These are phyloP conservation scores for Prionailurus bengalensis DNA, from an alignment of 2,113 vertebrate species.

Conservation along the genomic window DNA sequence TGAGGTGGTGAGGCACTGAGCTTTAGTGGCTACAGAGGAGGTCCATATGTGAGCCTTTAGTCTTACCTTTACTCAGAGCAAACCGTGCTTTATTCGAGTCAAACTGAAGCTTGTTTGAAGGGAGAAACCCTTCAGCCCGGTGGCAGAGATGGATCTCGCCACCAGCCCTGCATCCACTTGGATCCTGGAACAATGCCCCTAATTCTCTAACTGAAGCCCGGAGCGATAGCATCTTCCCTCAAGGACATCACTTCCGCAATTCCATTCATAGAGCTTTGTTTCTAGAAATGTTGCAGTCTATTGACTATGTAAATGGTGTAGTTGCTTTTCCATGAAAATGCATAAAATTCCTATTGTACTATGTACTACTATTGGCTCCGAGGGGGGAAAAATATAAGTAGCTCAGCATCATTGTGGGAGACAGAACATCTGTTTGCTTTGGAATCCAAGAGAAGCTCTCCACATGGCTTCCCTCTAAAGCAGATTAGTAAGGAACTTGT, in stretches of 20 bases:
- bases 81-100: neutral
- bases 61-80: neutral
- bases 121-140: neutral
- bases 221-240: neutral
- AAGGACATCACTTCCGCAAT: neutral
- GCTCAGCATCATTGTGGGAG: neutral
- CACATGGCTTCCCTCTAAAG: conserved; percentile 46
- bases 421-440: conserved; percentile 55
- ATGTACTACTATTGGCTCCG: neutral
- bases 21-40: neutral
- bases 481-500: conserved; percentile 49
- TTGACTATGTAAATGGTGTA: conserved; percentile 43
- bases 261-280: conserved; percentile 36
- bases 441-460: conserved; percentile 42
- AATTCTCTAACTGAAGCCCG: neutral
- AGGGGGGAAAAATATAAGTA: neutral
- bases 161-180: neutral
- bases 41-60: neutral
- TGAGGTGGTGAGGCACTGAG: neutral
- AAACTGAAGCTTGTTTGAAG: neutral
- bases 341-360: conserved; percentile 20
- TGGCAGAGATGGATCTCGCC: neutral
- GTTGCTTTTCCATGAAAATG: conserved; percentile 33
- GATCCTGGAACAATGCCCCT: neutral
- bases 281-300: conserved; percentile 33